Conservation (phyloP, 53 echinoderm and acorn worm species). For the Pentamera pediparva region DNA sequence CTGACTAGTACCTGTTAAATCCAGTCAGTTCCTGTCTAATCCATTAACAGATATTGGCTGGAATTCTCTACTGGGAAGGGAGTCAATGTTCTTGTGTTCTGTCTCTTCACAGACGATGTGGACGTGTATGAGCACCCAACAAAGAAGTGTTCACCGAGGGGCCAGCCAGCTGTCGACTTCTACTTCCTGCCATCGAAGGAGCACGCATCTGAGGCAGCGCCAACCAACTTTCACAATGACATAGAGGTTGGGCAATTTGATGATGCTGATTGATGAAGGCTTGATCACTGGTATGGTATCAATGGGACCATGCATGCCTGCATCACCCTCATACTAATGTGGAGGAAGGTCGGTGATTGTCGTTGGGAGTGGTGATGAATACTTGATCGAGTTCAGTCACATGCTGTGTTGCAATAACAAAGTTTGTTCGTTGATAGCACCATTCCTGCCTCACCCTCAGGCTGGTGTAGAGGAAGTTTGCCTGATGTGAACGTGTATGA, state of each 20-base stretch:
- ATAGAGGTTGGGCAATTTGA: constrained; percentile 74
- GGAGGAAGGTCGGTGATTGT: not conserved
- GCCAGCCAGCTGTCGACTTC: constrained; percentile 35
- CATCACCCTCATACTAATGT: not conserved
- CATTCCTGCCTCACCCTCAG: no score
- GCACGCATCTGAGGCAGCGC: constrained; percentile 36
- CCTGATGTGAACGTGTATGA: no score
- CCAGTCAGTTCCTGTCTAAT: no score
- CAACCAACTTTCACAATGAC: not conserved
- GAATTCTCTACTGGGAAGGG: not conserved
- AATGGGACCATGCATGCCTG: not conserved
- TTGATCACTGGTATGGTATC: not conserved
- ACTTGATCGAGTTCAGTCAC: no score
- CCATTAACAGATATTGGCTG: no score
- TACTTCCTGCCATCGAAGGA: constrained; percentile 60
- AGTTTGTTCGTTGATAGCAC: not conserved
- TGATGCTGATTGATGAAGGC: constrained; percentile 67
- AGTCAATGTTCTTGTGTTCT: not conserved
- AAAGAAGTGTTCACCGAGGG: not conserved
- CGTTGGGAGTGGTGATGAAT: not conserved
- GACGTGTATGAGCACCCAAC: constrained; percentile 37
- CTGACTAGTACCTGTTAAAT: no score
- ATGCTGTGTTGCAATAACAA: no score
- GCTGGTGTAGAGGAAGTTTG: no score
- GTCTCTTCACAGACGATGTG: not conserved